Base-by-base conservation (phyloP, 2,797 vertebrate species). In the Gymnopithys bicolor region DNA sequence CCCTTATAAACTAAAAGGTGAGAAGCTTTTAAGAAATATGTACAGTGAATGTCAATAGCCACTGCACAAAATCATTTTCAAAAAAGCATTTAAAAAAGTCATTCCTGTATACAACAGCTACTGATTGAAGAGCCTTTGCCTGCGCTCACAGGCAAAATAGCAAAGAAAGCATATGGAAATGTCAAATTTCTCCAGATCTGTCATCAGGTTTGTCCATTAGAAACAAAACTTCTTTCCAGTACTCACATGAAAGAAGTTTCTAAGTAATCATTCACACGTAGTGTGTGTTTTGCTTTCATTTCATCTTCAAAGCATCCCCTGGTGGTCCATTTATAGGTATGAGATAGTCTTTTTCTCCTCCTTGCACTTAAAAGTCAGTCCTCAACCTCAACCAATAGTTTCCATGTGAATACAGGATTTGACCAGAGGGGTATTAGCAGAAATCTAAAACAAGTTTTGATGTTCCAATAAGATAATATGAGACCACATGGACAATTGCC, bases 341-440 rank as follows among this genome's bases (percentile, higher is more conserved):
- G 51, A 93, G 55, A 87, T 25, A 63, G 51, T 11, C 19, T 66
- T 92, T 87, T 91, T 69, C 33, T 83, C 35, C 70, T 64, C 9
- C 6, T 1, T 4, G 6, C 53, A 76, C 80, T 96, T 87, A 63
- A 95, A 95, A 94, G 83, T 32, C 85, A 58, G 69, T 46, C n/a
- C 32, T 68, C 41, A 83, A 13, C 66, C 46, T 80, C 66, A 66
- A 30, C 24, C 90, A 92, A 96, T 49, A 90, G 35, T 45, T 96
- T 96, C 87, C 94, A 92, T 90, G 93, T 95, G 92, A 95, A 84
- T 37, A 84, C 30, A 48, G 24, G 53, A 87, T 84, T 89, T 96
- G 85, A 92, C 92, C 51, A 66, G 43, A 51, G 73, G 73, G 46
- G 9, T 48, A 78, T 24, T 66, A 90, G 32, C 24, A 86, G 66